These are phyloP conservation scores for Nomada fabriciana DNA, from an alignment of 2,888 invertebrate genomes.

Conservation along the genomic window DNA sequence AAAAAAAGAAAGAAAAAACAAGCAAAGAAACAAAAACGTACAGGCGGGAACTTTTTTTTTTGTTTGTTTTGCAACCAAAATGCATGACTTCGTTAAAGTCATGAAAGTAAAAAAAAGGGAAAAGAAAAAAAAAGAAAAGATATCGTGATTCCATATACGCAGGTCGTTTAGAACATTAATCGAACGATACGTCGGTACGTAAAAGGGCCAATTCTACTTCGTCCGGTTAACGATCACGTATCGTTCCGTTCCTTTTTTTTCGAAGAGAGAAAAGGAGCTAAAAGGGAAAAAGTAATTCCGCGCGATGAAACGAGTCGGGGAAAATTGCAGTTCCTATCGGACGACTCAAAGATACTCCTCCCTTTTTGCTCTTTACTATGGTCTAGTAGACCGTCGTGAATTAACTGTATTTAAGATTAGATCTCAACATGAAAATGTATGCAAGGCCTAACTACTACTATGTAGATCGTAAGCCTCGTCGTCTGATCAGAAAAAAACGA, in stretches of 20 bases:
- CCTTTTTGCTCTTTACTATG: conserved; percentile 71
- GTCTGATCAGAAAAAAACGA: conserved; percentile 66
- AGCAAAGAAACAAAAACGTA: conserved; percentile 43
- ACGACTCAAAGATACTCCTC: conserved; percentile 52
- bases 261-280: conserved; percentile 57
- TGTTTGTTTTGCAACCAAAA: conserved; percentile 73
- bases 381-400: conserved; percentile 69
- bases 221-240: conserved; percentile 68
- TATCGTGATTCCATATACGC: conserved; percentile 65
- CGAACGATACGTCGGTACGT: conserved; percentile 61
- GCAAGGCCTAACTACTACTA: conserved; percentile 80
- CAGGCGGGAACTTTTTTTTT: conserved; percentile 62
- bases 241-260: conserved; percentile 53
- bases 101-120: conserved; percentile 43
- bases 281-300: conserved; percentile 59
- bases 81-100: conserved; percentile 63
- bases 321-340: conserved; percentile 47
- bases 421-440: conserved; percentile 78
- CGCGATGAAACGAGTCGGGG: conserved; percentile 33
- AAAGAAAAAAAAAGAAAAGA: conserved; percentile 23
- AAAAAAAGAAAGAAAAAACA: conserved; percentile 5
- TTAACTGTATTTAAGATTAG: conserved; percentile 76
- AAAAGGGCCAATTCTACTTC: conserved; percentile 66
- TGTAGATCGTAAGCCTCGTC: conserved; percentile 70
- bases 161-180: conserved; percentile 67